These are phyloP conservation scores for Dastarcus helophoroides DNA, from an alignment of 2,888 invertebrate species.

Conservation along the genomic window DNA sequence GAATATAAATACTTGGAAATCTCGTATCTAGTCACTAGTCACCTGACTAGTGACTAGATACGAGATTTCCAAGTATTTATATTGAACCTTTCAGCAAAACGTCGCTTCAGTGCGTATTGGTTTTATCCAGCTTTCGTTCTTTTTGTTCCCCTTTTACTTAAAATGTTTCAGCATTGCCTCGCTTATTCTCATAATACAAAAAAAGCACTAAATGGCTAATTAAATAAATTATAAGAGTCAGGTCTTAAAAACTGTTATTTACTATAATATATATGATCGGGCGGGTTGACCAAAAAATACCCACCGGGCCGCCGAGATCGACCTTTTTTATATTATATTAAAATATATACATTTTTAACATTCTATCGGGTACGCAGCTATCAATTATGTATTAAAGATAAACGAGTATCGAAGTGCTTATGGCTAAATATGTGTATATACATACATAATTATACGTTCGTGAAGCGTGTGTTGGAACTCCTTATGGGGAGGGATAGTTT, in stretches of 20 bases:
- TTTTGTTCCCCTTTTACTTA: too few species aligned
- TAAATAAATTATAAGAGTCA: slow-evolving; percentile 26
- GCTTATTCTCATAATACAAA: too few species aligned
- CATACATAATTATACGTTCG: slow-evolving; percentile 39
- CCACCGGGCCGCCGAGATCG: slow-evolving; percentile 12
- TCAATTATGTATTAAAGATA: slow-evolving; percentile 41
- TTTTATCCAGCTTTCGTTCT: too few species aligned
- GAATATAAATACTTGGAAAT: too few species aligned
- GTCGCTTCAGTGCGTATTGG: too few species aligned
- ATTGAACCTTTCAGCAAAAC: too few species aligned
- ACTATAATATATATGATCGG: slow-evolving; percentile 27
- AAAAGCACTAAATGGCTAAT: slow-evolving; percentile 16
- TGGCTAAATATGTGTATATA: slow-evolving; percentile 40
- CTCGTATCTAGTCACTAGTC: too few species aligned
- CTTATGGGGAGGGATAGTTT: slow-evolving; percentile 20
- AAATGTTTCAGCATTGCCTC: too few species aligned
- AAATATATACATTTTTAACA: slow-evolving; percentile 37
- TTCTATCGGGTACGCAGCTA: slow-evolving; percentile 38
- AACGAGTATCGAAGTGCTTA: slow-evolving; percentile 38
- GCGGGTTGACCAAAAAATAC: slow-evolving; percentile 21
- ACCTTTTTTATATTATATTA: slow-evolving; percentile 24
- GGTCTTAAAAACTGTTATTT: slow-evolving; percentile 26
- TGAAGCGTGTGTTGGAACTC: slow-evolving; percentile 27
- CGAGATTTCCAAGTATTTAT: too few species aligned
- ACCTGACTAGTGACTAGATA: too few species aligned